These are phyloP conservation scores for Andrena chrysosceles DNA, from an alignment of 2,888 invertebrate species.

Conservation along the genomic window DNA sequence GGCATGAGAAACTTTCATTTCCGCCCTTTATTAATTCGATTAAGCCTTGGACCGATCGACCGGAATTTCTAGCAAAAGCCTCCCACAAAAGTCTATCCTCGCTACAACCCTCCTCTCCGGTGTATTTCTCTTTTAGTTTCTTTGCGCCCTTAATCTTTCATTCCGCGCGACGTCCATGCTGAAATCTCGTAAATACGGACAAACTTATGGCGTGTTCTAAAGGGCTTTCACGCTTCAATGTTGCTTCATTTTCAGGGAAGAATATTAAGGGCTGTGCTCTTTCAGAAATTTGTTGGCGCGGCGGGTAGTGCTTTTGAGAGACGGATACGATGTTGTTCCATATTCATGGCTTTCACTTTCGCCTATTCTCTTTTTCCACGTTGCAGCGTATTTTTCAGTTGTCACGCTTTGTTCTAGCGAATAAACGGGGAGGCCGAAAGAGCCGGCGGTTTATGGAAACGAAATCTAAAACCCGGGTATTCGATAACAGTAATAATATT, in stretches of 20 bases:
- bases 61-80: slow-evolving; percentile 29
- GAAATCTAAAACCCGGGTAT: not conserved
- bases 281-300: slow-evolving; percentile 28
- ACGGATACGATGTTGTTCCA: slow-evolving; percentile 3
- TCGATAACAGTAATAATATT: not conserved
- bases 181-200: slow-evolving; percentile 53
- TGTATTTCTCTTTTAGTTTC: slow-evolving; percentile 50
- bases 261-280: slow-evolving; percentile 23
- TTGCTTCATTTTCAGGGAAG: slow-evolving; percentile 35
- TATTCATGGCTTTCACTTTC: not conserved
- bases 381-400: slow-evolving; percentile 10
- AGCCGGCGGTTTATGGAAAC: not conserved
- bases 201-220: slow-evolving; percentile 39
- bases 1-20: slow-evolving; percentile 26
- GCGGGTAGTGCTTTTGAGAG: slow-evolving; percentile 8
- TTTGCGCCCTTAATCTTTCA: slow-evolving; percentile 59
- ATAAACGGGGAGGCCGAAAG: not conserved
- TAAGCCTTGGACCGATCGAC: slow-evolving; percentile 38
- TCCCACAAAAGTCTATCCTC: not conserved
- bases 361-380: not conserved
- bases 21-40: slow-evolving; percentile 52
- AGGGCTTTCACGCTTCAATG: slow-evolving; percentile 34
- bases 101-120: slow-evolving; percentile 29
- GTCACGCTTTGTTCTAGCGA: not conserved
- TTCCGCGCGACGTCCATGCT: slow-evolving; percentile 47